phyloP scores from a whole-genome alignment of 2,888 invertebrate species.

The Drosophila eohydei region DNA sequence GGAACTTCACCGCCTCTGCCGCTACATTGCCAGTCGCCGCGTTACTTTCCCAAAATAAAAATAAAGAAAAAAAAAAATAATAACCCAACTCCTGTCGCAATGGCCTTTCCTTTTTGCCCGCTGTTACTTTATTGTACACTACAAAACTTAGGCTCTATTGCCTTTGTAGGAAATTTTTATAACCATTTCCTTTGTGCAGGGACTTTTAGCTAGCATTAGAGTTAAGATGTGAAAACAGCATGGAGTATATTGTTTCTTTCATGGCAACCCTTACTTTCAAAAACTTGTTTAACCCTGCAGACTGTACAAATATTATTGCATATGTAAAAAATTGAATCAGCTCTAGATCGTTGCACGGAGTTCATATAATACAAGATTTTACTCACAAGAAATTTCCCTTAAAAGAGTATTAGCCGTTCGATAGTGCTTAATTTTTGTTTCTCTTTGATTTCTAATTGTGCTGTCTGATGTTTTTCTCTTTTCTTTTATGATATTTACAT shows the following conservation, averaged over 20 bases:
- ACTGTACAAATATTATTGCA: constrained; percentile 32
- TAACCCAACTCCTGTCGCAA: constrained; percentile 51
- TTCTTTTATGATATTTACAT: constrained; percentile 33
- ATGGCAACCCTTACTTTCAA: constrained; percentile 43
- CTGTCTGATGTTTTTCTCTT: constrained; percentile 16
- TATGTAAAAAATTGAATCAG: constrained; percentile 12
- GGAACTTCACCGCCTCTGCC: not conserved
- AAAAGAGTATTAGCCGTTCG: constrained; percentile 22
- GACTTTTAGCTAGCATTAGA: constrained; percentile 1
- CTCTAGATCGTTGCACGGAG: constrained; percentile 10
- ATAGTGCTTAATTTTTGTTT: not conserved
- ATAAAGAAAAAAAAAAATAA: not conserved
- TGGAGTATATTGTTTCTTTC: constrained; percentile 26
- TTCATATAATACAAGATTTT: not conserved
- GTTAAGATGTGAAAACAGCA: constrained; percentile 19
- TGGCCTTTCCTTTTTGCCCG: constrained; percentile 70
- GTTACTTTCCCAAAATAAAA: constrained; percentile 66
- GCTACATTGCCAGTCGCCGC: constrained; percentile 24
- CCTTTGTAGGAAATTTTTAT: not conserved
- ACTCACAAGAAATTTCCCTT: not conserved
- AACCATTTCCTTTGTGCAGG: constrained; percentile 1
- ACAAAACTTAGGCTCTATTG: constrained; percentile 8
- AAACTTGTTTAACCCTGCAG: constrained; percentile 23
- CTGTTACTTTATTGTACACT: constrained; percentile 57
- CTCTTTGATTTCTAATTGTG: constrained; percentile 39